Evolutionary conservation across 2,113 vertebrate species (phyloP), one percentile per base, ranked within the genome.

Genomic region (Dendropsophus ebraccatus): DNA sequence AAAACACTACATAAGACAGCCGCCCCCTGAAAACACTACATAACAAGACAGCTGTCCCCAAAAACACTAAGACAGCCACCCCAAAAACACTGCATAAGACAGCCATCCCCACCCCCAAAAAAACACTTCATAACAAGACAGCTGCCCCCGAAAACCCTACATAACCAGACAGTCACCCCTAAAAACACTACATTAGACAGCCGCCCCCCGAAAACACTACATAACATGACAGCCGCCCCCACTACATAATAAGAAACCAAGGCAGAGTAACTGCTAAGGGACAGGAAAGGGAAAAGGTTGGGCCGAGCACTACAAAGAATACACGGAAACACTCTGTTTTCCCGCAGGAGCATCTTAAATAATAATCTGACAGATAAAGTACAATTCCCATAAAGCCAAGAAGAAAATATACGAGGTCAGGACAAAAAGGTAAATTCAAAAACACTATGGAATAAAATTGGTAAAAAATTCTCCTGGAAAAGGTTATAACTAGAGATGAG

Each of bases 241-340:
- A 62, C 37, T 35, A 52, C 62, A 82, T 10, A 45, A 65, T 19
- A 73, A 45, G 69, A 37, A 72, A 54, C 50, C 32, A 23, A 52
- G 52, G 25, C 25, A 72, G 30, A 73, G 69, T 28, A 74, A 74
- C 32, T 47, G 69, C 56, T 52, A 84, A 19, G 28, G 28, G 19
- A 30, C 56, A 85, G 83, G 83, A 85, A 77, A 78, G 52, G 83
- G 83, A 85, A 85, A 85, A 37, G 67, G 81, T 5, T 62, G 73
- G 83, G 74, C 41, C 50, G 83, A 49, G 56, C 1, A 65, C n/a
- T 2, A 28, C 37, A 85, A 85, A 77, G 83, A 85, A 85, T 85
- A 78, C 45, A 45, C 56, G 73, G 83, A 85, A 85, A 77, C 41
- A 30, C 41, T 21, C 32, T 65, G 72, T 62, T 85, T 78, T 85